A percentile compares a stretch with the other conserved stretches of the same genome.
Evolutionary conservation across 2,113 vertebrate genomes (phyloP).

Genomic region (Harpagus bidentatus): DNA sequence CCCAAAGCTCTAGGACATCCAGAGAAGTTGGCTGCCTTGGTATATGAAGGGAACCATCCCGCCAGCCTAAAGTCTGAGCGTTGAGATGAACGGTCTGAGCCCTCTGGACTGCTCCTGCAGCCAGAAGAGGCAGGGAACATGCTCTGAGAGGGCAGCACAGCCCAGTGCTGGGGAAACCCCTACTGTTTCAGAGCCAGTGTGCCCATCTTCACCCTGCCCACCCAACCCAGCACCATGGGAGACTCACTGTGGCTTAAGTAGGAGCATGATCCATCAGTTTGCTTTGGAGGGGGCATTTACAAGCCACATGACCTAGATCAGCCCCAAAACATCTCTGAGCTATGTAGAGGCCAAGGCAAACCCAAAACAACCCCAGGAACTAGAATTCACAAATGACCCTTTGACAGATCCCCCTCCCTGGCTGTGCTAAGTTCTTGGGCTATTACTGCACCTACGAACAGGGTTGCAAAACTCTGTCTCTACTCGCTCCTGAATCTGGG

Average conservation of each 20-base stretch:
- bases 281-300: background rate
- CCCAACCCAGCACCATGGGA: accelerated
- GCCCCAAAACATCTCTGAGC: background rate
- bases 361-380: background rate
- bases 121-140: background rate
- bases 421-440: background rate
- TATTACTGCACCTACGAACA: background rate
- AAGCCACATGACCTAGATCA: background rate
- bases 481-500: background rate
- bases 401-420: background rate
- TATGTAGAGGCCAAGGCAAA: background rate
- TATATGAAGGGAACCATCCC: background rate
- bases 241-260: background rate
- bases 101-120: background rate
- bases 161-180: background rate
- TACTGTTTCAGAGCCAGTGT: background rate
- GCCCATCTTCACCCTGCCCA: background rate
- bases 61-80: background rate
- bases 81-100: background rate
- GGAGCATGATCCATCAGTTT: background rate
- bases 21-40: background rate
- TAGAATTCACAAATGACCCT: background rate
- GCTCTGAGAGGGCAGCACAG: background rate
- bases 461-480: background rate
- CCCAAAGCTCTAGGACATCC: background rate